Conservation (phyloP, 2,113 vertebrate genomes). For the Pomatostomus ruficeps region DNA sequence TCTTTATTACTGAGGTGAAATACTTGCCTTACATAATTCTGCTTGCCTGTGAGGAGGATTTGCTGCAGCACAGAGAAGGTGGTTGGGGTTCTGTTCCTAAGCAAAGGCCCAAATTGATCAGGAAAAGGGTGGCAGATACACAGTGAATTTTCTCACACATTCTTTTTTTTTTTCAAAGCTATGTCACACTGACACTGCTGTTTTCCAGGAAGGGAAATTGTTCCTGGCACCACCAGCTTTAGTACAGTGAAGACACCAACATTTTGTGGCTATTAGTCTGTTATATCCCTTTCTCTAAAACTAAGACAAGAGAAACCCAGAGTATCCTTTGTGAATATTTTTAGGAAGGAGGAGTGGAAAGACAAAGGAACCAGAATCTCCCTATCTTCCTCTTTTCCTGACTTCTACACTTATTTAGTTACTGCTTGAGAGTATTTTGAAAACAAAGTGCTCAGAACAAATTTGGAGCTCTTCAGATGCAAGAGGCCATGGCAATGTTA, state of each 20-base stretch:
- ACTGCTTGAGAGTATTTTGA: neutral
- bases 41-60: neutral
- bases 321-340: neutral
- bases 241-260: neutral
- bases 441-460: neutral
- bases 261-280: neutral
- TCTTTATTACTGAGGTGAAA: neutral
- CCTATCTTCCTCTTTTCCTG: neutral
- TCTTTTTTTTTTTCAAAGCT: neutral
- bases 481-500: neutral
- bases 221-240: neutral
- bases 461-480: neutral
- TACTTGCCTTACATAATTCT: neutral
- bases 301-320: neutral
- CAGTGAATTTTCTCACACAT: neutral
- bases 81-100: neutral
- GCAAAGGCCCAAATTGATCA: neutral
- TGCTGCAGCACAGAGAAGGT: neutral
- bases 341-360: neutral
- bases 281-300: neutral
- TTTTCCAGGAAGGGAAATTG: neutral
- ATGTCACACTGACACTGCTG: fast-evolving
- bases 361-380: neutral
- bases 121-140: neutral
- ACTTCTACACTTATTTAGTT: neutral